Base-by-base conservation (phyloP, 2,888 invertebrate genomes). In the Dorcus hopei region DNA sequence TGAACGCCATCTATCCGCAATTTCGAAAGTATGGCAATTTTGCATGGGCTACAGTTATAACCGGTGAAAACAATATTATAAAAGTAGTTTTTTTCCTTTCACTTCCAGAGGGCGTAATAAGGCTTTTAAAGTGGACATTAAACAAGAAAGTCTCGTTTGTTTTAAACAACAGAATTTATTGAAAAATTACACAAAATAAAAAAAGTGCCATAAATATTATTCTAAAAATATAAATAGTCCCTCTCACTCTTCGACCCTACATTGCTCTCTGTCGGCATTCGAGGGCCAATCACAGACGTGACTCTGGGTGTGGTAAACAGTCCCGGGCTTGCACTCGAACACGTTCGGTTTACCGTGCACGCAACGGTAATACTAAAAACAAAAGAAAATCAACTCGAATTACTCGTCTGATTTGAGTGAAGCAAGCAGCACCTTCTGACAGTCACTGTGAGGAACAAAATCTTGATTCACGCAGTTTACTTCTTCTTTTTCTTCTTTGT, bases 211-310 rank as follows among this genome's bases (percentile, higher is more conserved):
- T 33, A 33, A 6, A 33, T 33, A 33, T 6, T 45, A 45, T 8
- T 14, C 45, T 45, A 45, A 45, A 45, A 45, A 16, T 45, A 45
- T 14, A 45, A 19, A 23, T 4, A 9, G 2, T 14, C 19, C 19
- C 3, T 19, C 23, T 45, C 45, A 45, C 14, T 11, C 9, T 9
- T 11, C 45, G 45, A 56, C 56, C 39, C 50, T 75, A 71, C 88
- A 88, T 61, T 86, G 82, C 1, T 79, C 76, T 42, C 91, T 84
- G 69, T 89, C 84, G 2, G 86, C 87, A 70, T 87, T 87, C 60
- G 82, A 81, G 0, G 90, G 89, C 93, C 93, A 94, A 76, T 91
- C 93, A 75, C 94, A 94, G 11, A 89, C 85, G 69, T 86, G 85
- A 45, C 82, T 81, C 26, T 81, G 77, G 0, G 85, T 83, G 71